Evolutionary conservation across 2,797 vertebrate genomes (phyloP), one percentile per base, ranked within the genome.

Genomic region (Neosalanx taihuensis): DNA sequence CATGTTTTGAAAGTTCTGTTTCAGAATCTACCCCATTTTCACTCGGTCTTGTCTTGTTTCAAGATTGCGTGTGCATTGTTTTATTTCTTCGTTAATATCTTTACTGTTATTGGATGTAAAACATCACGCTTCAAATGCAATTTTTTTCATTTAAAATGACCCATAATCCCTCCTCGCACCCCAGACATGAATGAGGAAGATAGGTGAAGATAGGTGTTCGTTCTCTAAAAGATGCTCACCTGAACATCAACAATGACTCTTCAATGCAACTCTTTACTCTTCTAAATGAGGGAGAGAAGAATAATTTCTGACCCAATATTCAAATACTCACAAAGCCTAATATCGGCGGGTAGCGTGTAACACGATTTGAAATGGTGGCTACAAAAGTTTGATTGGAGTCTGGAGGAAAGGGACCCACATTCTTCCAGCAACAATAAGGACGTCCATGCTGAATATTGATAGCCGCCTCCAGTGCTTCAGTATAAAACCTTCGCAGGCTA

Each of bases 351-450:
- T 17, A 86, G 82, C 85, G 76, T 90, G 79, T 86, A 89, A 91
- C 79, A 74, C 68, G 87, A 89, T 87, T 91, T 86, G 78, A 84
- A 79, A 75, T 69, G 67, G 62, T 66, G 60, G 73, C 85, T 86
- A 56, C 57, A 78, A 81, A 86, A 81, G 81, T 90, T 92, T 89
- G 83, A 85, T 84, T 84, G 64, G 79, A 88, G 77, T 87, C 89
- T 75, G 79, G 78, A 72, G 81, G 78, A 89, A 86, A 88, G 81
- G 92, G 92, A 92, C 92, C 92, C 90, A 92, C 86, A 93, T 93
- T 90, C 85, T 86, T 86, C 58, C 75, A 74, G 79, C 81, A 87
- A 88, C 87, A 87, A 86, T 81, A 76, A 75, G 61, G 60, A 87
- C 88, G 87, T 85, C 69, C 6, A 31, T 41, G 71, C 64, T 59